These are phyloP conservation scores for Dynastes tityus DNA, from an alignment of 2,888 invertebrate species.

Conservation along the genomic window DNA sequence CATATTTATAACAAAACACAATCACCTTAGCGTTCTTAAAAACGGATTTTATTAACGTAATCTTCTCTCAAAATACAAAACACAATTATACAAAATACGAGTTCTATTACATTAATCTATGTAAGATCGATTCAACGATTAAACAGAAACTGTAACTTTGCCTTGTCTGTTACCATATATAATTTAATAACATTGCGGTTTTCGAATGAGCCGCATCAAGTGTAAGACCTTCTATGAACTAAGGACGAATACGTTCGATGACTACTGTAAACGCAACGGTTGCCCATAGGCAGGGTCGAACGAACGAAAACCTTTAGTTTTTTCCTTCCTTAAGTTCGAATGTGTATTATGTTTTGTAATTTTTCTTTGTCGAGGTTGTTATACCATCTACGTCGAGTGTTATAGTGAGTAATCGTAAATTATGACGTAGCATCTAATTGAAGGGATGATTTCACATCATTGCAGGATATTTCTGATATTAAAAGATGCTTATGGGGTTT, in stretches of 20 bases:
- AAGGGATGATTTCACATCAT: too few relatives aligned
- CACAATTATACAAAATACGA: too few relatives aligned
- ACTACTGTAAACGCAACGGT: constrained; percentile 4
- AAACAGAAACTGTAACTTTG: not conserved
- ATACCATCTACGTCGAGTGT: constrained; percentile 24
- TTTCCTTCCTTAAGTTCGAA: constrained; percentile 15
- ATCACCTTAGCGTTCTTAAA: too few relatives aligned
- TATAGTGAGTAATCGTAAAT: constrained; percentile 52
- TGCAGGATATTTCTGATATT: too few relatives aligned
- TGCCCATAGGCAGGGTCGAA: constrained; percentile 19
- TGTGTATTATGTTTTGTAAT: not conserved
- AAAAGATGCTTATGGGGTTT: too few relatives aligned
- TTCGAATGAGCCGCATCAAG: constrained; percentile 29
- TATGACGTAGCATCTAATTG: not conserved
- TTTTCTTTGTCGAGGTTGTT: not conserved
- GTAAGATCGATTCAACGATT: not conserved
- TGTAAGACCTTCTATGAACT: constrained; percentile 28
- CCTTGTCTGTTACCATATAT: not conserved
- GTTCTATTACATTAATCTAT: not conserved
- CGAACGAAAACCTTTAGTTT: not conserved
- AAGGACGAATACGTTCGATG: constrained; percentile 38
- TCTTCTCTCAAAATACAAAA: too few relatives aligned
- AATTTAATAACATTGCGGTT: constrained; percentile 31
- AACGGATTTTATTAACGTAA: too few relatives aligned
- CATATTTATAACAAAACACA: too few relatives aligned